Evolutionary conservation across 2,113 vertebrate species (phyloP), one percentile per base, ranked within the genome.

Genomic region (Datnioides undecimradiatus): DNA sequence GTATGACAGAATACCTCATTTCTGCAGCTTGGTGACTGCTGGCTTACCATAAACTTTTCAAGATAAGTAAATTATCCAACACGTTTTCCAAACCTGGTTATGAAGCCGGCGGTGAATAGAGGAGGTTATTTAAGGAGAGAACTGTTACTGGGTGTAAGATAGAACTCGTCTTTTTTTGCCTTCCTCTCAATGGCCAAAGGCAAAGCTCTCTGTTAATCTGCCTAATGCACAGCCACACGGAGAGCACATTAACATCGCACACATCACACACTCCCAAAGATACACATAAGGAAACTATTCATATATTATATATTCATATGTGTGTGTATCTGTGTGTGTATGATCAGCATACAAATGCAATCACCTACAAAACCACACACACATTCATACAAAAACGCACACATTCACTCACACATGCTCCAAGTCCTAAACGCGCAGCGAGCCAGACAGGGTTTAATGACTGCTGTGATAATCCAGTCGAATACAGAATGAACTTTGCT

Each of bases 401-500:
- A 33, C 14, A 12, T 34, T 25, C 14, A 7, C 10, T 23, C 41
- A 34, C 34, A 19, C n/a, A 23, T 9, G 2, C n/a, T 68, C n/a
- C n/a, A 29, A 79, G 17, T 38, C 36, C n/a, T 43, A 27, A 29
- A 68, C 38, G 58, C 23, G 46, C 8, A 41, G 1, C 27, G 12
- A 36, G n/a, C 2, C 48, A 68, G 16, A 59, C 21, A 13, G 27
- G 51, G 27, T 80, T 51, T 71, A 71, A 48, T 38, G 71, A 58
- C 80, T 71, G 79, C 79, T 70, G 49, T 33, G 43, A 58, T 57
- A 49, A 82, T 76, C 65, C 65, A 40, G 14, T 21, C 41, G 41
- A 70, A 71, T 8, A 46, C 31, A 6, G 17, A 54, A 70, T 70
- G 29, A 66, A 74, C 0, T 41, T 29, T 49, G 10, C 25, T 33